Evolutionary conservation across 2,888 invertebrate species (phyloP).

Genomic region (Sarcophaga caerulescens): DNA sequence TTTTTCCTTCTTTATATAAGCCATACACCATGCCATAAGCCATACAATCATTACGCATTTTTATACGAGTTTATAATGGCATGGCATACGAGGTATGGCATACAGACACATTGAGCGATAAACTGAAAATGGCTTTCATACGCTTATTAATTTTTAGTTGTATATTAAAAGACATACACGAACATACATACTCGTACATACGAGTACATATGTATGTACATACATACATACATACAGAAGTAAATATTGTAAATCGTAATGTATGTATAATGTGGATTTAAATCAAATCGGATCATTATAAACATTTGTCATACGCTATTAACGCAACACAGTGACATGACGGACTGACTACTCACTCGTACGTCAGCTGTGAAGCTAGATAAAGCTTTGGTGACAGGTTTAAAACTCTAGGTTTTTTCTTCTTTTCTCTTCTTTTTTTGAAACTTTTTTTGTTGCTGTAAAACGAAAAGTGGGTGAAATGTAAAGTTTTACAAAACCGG

Average conservation of each 20-base stretch:
- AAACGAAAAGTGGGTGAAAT: too few relatives aligned
- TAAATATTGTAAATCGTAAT: too few relatives aligned
- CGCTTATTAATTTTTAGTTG: conserved; percentile 7
- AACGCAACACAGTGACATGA: too few relatives aligned
- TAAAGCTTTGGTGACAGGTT: conserved; percentile 24
- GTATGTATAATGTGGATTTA: conserved; percentile 54
- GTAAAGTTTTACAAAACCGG: too few relatives aligned
- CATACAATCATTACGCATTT: neutral
- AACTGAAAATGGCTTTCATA: conserved; percentile 31
- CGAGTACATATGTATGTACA: too few relatives aligned
- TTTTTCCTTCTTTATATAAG: conserved; percentile 12
- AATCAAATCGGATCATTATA: conserved; percentile 75
- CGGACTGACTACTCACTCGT: too few relatives aligned
- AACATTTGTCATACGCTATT: conserved; percentile 73
- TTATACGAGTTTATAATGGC: neutral
- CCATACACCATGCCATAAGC: too few relatives aligned
- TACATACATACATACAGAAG: too few relatives aligned
- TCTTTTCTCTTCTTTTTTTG: too few relatives aligned
- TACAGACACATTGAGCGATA: neutral
- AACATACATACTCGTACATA: too few relatives aligned
- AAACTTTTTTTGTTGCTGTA: neutral
- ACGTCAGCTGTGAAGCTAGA: too few relatives aligned
- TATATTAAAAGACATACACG: conserved; percentile 47
- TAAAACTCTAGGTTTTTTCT: conserved; percentile 8
- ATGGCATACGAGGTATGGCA: neutral